Evolutionary conservation across 2,797 vertebrate species (phyloP), one percentile per base, ranked within the genome.

Genomic region (Gambelia wislizenii): DNA sequence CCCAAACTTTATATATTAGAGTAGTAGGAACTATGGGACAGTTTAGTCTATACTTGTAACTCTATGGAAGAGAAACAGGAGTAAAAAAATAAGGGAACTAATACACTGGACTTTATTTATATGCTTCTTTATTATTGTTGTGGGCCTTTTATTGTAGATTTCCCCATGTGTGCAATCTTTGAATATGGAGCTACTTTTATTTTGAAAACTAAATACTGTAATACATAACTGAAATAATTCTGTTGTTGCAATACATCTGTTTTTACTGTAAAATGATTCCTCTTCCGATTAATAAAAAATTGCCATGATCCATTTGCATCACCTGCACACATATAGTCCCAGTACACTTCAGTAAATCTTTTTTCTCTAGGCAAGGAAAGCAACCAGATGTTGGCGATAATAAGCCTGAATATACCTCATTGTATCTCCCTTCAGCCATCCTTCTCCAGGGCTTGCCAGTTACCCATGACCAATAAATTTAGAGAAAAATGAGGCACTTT

Each of bases 161-260:
- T 9, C 52, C 82, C 39, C 0, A n/a, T 13, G 1, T 88, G 0
- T 5, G 1, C 67, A 94, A 92, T 95, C 92, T 94, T 95, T 95
- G 93, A 96, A 94, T 93, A 95, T 94, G 95, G 93, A 44, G 47
- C 30, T 39, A 69, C 9, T 44, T 81, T 78, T 78, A 70, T 75
- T 54, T 85, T 74, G 64, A 52, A 85, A 81, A 6, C 13, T 36
- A n/a, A n/a, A n/a, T n/a, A n/a, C n/a, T n/a, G n/a, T n/a, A 84
- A 78, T 39, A 36, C 1, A 30, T 6, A 79, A 10, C 27, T 42
- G 27, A 33, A 74, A 49, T 74, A 36, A 44, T 61, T 39, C 44
- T 54, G 9, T 39, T 86, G 0, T 61, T 70, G 42, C 69, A 52
- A 6, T 59, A 22, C 14, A 61, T 64, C 14, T 72, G 27, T 36